Evolutionary conservation across 2,888 invertebrate genomes (phyloP).

Genomic region (Eupithecia centaureata): DNA sequence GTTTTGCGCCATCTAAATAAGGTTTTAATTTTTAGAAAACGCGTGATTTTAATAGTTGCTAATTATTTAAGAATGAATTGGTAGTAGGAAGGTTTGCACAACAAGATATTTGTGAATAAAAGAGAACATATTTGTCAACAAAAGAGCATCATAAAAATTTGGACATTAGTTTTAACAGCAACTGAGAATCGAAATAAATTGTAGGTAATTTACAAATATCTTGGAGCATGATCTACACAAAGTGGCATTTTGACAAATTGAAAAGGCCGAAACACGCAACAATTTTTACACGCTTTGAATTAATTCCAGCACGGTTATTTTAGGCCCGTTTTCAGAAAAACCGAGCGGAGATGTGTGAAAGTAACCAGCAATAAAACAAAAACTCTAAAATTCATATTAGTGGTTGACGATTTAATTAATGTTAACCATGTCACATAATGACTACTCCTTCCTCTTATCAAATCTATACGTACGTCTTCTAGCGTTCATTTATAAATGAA

Average conservation of each 20-base stretch:
- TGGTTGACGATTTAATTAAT: neutral
- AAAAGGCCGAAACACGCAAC: neutral
- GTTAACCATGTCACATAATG: no score
- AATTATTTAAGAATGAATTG: no score
- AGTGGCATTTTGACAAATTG: neutral
- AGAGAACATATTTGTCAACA: no score
- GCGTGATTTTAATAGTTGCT: neutral
- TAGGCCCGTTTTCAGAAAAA: neutral
- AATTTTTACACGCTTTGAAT: neutral
- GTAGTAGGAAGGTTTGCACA: neutral
- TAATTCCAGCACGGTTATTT: neutral
- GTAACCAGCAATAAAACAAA: neutral
- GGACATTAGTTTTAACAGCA: no score
- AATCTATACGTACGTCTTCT: neutral
- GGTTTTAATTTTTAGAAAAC: neutral
- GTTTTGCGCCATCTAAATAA: neutral
- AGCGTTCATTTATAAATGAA: neutral
- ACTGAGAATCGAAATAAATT: neutral
- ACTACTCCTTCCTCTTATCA: no score
- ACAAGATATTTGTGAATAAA: neutral
- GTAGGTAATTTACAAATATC: neutral
- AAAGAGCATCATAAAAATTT: neutral
- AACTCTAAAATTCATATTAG: neutral
- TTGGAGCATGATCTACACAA: slow-evolving; percentile 1
- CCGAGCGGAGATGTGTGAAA: neutral